Evolutionary conservation across 1,140 invertebrate species (phyloP).

Genomic region (Heterodera schachtii): DNA sequence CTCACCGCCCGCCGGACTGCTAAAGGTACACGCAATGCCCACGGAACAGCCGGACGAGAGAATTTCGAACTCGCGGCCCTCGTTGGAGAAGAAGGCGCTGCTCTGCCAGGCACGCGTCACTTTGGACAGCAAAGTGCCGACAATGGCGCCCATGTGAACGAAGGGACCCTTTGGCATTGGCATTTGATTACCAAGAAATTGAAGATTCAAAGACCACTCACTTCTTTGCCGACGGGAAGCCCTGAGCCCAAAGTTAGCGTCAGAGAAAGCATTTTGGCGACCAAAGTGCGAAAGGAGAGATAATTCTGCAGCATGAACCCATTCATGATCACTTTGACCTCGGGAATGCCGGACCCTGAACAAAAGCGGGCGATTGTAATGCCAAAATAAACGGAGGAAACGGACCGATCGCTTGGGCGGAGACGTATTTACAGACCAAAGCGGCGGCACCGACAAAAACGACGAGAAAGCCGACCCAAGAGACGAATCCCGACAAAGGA

Average conservation of each 20-base stretch:
- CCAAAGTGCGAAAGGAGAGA: conserved; percentile 87
- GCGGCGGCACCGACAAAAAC: conserved; percentile 54
- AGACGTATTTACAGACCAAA: conserved; percentile 58
- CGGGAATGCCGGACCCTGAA: conserved; percentile 76
- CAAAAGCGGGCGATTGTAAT: background rate
- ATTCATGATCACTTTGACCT: conserved; percentile 97
- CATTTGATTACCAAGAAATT: conserved; percentile 2
- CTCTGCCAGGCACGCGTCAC: conserved; percentile 54
- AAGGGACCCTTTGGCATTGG: conserved; percentile 52
- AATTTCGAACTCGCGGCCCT: conserved; percentile 61
- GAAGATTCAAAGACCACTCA: conserved; percentile 65
- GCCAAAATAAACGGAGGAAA: background rate
- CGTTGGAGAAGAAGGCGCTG: conserved; percentile 63
- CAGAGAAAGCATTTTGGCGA: conserved; percentile 91
- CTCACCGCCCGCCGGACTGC: conserved; percentile 55
- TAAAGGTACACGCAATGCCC: conserved; percentile 59
- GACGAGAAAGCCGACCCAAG: conserved; percentile 57
- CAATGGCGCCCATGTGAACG: conserved; percentile 65
- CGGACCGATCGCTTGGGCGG: conserved; percentile 60
- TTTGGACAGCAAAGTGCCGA: conserved; percentile 58
- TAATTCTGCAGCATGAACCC: conserved; percentile 96
- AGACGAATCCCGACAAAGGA: conserved; percentile 47
- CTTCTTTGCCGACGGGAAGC: conserved; percentile 94
- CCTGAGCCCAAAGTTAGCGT: conserved; percentile 92
- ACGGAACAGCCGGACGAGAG: conserved; percentile 61